Evolutionary conservation across 2,113 vertebrate species (phyloP), one percentile per base, ranked within the genome.

Genomic region (Oncorhynchus keta): DNA sequence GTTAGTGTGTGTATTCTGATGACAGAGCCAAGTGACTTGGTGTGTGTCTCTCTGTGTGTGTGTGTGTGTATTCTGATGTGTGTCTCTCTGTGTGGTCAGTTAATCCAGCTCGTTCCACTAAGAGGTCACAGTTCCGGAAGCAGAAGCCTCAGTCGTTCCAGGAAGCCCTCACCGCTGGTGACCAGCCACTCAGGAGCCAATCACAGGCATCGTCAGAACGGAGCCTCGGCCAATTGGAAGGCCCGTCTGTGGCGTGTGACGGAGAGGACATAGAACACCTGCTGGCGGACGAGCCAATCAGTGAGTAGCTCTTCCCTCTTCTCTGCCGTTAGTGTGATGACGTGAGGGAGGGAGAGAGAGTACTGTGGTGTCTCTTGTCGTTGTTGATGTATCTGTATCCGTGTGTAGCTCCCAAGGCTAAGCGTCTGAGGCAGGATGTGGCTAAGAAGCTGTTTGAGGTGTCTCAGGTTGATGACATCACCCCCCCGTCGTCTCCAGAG

Each of bases 361-460:
- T 8, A 39, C 35, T 39, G 35, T 39, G 35, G 35, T 39, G 35
- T 2, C 6, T 39, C 1, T 7, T 39, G 35, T 39, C 35, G 7
- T 39, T 39, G 7, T 39, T 39, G 35, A 39, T 39, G 1, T 7
- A 39, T 39, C 2, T 39, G n/a, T 22, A 4, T 61, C 30, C 30
- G 13, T 69, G 3, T 73, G 24, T 18, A 98, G 95, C 94, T 48
- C 96, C 95, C 0, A 95, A 89, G 64, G 70, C 91, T 0, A 99
- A 97, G 81, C 92, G 95, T 0, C 93, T 84, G n/a, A 94, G 92
- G 74, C 84, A 96, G 45, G 95, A 97, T 1, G 95, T 93, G 0
- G 92, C 84, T 0, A 98, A 97, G 90, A 94, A 91, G 68, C 91
- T 98, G 68, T 98, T 98, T 8, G 86, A 76, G 0, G 88, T 90